Conservation (phyloP, 2,113 vertebrate species). For the Halichoeres trimaculatus region DNA sequence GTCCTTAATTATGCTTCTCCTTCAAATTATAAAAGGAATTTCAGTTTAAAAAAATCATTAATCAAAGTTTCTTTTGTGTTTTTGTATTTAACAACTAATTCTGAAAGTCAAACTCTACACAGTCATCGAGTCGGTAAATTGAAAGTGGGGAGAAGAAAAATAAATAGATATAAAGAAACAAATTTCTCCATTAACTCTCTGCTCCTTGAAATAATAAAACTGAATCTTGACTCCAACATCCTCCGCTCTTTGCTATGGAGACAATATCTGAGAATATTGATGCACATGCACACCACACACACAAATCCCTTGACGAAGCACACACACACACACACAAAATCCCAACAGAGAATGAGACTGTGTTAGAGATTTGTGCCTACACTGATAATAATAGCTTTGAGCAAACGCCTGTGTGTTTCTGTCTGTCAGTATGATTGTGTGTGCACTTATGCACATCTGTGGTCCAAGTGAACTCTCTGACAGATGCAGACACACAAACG, state of each 20-base stretch:
- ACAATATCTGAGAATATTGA: slow-evolving; percentile 20
- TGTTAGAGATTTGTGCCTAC: slow-evolving; percentile 24
- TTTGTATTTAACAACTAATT: neutral
- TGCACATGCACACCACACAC: slow-evolving; percentile 5
- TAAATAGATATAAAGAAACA: too few species aligned
- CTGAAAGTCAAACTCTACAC: neutral
- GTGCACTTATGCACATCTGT: neutral
- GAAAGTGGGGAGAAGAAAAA: neutral
- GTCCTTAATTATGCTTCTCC: neutral
- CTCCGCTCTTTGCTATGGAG: slow-evolving; percentile 41
- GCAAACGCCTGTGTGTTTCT: slow-evolving; percentile 18
- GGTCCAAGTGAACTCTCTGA: neutral
- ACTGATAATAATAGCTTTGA: slow-evolving; percentile 52
- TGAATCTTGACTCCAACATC: slow-evolving; percentile 9
- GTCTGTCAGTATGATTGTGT: slow-evolving; percentile 9
- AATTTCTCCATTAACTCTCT: too few species aligned
- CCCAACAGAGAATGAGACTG: slow-evolving; percentile 14
- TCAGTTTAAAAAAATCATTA: neutral
- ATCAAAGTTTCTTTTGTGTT: neutral
- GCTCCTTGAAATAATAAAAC: slow-evolving; percentile 6
- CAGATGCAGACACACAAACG: slow-evolving; percentile 32
- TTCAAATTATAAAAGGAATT: neutral
- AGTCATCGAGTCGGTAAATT: neutral
- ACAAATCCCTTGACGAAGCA: too few species aligned
- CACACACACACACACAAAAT: slow-evolving; percentile 1